Evolutionary conservation across 1,140 invertebrate species (phyloP).

Genomic region (Drosophila ogumai): DNA sequence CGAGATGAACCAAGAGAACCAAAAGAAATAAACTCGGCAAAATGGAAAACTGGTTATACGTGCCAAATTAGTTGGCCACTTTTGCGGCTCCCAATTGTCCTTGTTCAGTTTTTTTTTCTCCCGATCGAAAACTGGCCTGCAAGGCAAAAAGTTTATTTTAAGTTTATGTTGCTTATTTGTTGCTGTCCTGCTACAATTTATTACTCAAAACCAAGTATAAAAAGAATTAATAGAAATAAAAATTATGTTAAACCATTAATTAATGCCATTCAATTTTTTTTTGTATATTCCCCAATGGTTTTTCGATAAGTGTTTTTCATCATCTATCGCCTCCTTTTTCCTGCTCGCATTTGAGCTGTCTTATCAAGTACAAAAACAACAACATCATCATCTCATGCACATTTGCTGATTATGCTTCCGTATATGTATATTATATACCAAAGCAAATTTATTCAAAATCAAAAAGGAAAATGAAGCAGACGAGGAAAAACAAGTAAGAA

Average conservation of each 20-base stretch:
- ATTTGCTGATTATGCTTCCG: conserved; percentile 53
- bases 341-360: neutral
- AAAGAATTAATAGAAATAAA: no score
- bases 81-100: no score
- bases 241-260: no score
- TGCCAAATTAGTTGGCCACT: no score
- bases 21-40: no score
- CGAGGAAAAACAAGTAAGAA: neutral
- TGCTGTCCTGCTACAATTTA: neutral
- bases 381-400: conserved; percentile 30
- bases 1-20: no score
- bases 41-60: no score
- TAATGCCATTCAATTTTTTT: neutral
- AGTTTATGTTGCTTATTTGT: no score
- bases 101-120: no score
- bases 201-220: no score
- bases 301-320: neutral
- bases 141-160: no score
- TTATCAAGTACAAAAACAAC: conserved; percentile 26
- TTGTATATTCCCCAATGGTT: neutral
- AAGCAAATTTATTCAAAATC: conserved; percentile 15
- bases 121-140: no score
- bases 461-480: neutral
- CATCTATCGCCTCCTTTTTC: neutral
- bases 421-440: conserved; percentile 2